Percentiles rank a stretch among this genome's conserved stretches.
Conservation (phyloP, 2,113 vertebrate species). For the Rhinoderma darwinii region DNA sequence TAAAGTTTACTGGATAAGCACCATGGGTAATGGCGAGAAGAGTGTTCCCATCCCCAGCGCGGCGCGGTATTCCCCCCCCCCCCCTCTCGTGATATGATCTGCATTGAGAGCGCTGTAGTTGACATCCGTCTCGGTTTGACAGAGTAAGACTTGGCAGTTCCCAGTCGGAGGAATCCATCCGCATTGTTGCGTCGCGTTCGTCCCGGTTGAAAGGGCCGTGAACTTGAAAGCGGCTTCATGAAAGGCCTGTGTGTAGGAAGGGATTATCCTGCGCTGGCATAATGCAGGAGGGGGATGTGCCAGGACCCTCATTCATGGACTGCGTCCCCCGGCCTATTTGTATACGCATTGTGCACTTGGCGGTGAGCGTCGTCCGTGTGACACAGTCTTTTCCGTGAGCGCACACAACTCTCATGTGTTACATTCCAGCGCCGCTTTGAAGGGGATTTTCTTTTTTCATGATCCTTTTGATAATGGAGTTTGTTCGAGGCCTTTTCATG, state of each 20-base stretch:
- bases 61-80: background rate
- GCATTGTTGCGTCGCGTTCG: background rate
- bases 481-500: slow-evolving; percentile 48
- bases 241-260: slow-evolving; percentile 14
- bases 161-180: background rate
- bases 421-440: slow-evolving; percentile 46
- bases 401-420: slow-evolving; percentile 4
- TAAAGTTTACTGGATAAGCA: too few relatives aligned
- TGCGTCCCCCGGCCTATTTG: background rate
- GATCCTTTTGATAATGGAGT: slow-evolving; percentile 31
- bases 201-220: slow-evolving; percentile 1
- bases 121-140: slow-evolving; percentile 13
- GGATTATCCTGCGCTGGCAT: slow-evolving; percentile 32
- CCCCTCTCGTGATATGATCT: background rate
- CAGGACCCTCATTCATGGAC: background rate
- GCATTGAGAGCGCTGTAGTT: background rate
- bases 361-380: slow-evolving; percentile 30
- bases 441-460: slow-evolving; percentile 4
- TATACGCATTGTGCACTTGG: background rate
- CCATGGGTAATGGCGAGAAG: background rate
- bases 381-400: background rate
- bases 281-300: background rate
- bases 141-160: background rate
- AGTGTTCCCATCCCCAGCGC: too few relatives aligned
- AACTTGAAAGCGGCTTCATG: slow-evolving; percentile 29